phyloP scores from a whole-genome alignment of 2,797 vertebrate species.

The Melanotaenia trifasciata region DNA sequence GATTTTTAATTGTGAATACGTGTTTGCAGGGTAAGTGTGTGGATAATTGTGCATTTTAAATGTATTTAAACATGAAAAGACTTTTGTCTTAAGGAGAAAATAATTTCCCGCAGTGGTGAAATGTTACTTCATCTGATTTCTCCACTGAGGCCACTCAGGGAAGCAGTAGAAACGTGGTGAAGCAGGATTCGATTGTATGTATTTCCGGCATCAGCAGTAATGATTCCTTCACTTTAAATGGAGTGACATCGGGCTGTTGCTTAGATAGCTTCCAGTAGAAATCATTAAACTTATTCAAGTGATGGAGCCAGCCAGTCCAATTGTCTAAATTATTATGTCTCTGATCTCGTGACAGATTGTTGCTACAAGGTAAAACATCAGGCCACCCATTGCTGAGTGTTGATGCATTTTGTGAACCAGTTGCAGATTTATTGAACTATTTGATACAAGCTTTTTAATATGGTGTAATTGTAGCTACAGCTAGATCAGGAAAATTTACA shows the following conservation, averaged over 20 bases:
- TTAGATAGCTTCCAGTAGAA: no score
- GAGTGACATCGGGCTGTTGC: no score
- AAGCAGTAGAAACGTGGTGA: neutral
- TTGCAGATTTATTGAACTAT: no score
- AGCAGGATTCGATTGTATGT: neutral
- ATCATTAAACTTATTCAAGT: no score
- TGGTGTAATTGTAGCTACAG: neutral
- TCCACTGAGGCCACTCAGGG: neutral
- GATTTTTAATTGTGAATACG: neutral
- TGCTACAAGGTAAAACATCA: no score
- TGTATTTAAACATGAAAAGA: neutral
- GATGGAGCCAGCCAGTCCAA: no score
- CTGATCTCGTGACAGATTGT: no score
- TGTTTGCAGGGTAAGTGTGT: neutral
- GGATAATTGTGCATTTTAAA: neutral
- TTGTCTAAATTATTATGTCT: no score
- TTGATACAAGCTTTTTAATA: neutral
- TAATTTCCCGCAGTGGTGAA: neutral
- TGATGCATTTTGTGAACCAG: no score
- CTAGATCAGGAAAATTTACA: neutral
- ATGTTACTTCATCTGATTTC: neutral
- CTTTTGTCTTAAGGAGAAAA: neutral
- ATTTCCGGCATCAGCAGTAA: no score
- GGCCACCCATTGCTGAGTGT: no score
- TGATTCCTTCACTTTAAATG: no score